Conservation (phyloP, 2,888 invertebrate genomes). For the Spisula solida region DNA sequence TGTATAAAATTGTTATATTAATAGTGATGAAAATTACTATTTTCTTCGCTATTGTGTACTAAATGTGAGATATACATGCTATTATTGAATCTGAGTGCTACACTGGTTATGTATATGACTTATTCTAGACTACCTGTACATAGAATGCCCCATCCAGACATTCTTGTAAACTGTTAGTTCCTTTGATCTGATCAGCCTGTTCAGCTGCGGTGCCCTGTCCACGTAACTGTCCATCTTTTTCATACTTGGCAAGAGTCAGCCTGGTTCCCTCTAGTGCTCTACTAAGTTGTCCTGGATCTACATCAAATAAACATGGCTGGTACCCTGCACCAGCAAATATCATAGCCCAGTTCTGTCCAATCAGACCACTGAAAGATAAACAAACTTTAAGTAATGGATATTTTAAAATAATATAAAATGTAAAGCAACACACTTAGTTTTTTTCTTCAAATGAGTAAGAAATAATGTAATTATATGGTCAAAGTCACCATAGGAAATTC, state of each 20-base stretch:
- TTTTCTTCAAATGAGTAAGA: no score
- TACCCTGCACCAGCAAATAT: constrained; percentile 96
- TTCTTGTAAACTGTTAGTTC: constrained; percentile 91
- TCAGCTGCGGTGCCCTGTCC: constrained; percentile 92
- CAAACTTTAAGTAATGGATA: no score
- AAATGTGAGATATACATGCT: no score
- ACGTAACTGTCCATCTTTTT: constrained; percentile 90
- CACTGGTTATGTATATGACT: background rate
- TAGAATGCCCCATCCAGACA: constrained; percentile 93
- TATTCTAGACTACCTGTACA: constrained; percentile 88
- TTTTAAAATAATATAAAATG: background rate
- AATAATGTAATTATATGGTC: no score
- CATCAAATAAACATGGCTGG: constrained; percentile 94
- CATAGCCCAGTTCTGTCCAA: constrained; percentile 99
- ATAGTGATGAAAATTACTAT: no score
- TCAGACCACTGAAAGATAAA: constrained; percentile 92
- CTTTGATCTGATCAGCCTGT: constrained; percentile 93
- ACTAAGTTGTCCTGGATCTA: constrained; percentile 79
- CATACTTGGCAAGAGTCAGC: constrained; percentile 69
- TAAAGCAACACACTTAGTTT: background rate
- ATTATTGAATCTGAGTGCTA: no score
- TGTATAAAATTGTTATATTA: no score
- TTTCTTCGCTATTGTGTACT: no score
- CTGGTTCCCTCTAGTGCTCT: constrained; percentile 69
- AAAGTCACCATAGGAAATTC: no score